A percentile compares a stretch with the other conserved stretches of the same genome.
Conservation (phyloP, 2,888 invertebrate species). For the Cryptocephalus moraei region DNA sequence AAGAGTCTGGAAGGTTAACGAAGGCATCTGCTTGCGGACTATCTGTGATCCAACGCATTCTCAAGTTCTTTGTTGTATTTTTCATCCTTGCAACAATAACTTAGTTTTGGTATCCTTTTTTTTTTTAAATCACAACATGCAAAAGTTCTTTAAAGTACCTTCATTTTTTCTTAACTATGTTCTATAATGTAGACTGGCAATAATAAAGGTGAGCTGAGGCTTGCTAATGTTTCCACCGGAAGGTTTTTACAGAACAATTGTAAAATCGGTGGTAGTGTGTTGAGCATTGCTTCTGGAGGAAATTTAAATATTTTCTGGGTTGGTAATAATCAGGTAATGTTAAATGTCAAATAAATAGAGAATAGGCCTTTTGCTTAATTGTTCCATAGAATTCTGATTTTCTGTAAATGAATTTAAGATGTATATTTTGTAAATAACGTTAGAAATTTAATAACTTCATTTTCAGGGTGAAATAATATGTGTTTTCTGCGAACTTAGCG, state of each 20-base stretch:
- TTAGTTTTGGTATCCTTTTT: constrained; percentile 67
- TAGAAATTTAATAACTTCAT: not conserved
- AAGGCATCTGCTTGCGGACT: constrained; percentile 51
- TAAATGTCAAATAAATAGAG: too few relatives aligned
- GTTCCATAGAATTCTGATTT: not conserved
- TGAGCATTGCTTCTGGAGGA: constrained; percentile 66
- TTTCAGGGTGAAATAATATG: constrained; percentile 34
- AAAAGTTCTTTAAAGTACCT: not conserved
- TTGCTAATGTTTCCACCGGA: constrained; percentile 78
- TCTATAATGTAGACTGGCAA: constrained; percentile 51
- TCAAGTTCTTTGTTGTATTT: constrained; percentile 61
- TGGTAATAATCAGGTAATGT: constrained; percentile 58
- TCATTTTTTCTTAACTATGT: constrained; percentile 5
- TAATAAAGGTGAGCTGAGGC: constrained; percentile 60
- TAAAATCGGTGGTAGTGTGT: constrained; percentile 49
- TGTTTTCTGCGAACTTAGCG: constrained; percentile 30
- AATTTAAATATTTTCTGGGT: constrained; percentile 74
- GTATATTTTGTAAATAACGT: not conserved
- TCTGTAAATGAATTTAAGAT: not conserved
- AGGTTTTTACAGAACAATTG: constrained; percentile 59
- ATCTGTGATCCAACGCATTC: constrained; percentile 53
- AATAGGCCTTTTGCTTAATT: too few relatives aligned
- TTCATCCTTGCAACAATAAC: constrained; percentile 79
- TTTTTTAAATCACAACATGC: not conserved
- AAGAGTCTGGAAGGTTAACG: constrained; percentile 53